Percentiles rank a stretch among this genome's conserved stretches.
Evolutionary conservation across 1,140 invertebrate species (phyloP).

Genomic region (Drosophila melanica): DNA sequence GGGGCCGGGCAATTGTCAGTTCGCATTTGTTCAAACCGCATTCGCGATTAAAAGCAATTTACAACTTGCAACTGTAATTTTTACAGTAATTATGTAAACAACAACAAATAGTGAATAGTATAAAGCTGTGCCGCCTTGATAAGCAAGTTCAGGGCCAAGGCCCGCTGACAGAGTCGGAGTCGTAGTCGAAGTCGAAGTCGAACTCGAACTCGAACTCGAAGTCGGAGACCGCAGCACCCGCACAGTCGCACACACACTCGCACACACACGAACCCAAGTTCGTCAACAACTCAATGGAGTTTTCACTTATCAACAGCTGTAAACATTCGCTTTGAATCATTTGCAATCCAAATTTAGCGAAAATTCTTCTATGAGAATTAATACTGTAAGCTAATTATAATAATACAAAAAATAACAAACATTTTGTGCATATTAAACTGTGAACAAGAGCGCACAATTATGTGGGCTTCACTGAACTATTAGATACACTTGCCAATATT

Average conservation of each 20-base stretch:
- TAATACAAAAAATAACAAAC: conserved; percentile 12
- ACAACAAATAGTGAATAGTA: conserved; percentile 37
- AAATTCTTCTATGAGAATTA: conserved; percentile 52
- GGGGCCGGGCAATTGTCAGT: conserved; percentile 44
- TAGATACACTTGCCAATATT: conserved; percentile 1
- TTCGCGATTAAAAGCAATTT: conserved; percentile 51
- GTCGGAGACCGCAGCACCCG: conserved; percentile 19
- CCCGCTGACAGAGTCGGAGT: too few relatives aligned
- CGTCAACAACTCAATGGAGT: conserved; percentile 26
- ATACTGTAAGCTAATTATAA: neutral
- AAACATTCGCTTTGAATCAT: conserved; percentile 54
- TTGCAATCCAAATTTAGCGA: conserved; percentile 74
- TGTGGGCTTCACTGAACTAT: neutral
- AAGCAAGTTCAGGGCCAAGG: conserved; percentile 71
- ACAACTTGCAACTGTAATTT: conserved; percentile 71
- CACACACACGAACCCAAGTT: neutral
- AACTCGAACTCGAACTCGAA: neutral
- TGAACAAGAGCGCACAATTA: neutral
- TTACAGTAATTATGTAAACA: conserved; percentile 73
- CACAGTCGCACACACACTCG: neutral
- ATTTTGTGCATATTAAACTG: conserved; percentile 61
- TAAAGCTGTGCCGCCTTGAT: conserved; percentile 61
- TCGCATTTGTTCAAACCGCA: conserved; percentile 50
- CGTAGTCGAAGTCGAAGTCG: conserved; percentile 13
- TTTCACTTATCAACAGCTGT: conserved; percentile 38